Conservation (phyloP, 2,113 vertebrate genomes). For the Ginglymostoma cirratum region DNA sequence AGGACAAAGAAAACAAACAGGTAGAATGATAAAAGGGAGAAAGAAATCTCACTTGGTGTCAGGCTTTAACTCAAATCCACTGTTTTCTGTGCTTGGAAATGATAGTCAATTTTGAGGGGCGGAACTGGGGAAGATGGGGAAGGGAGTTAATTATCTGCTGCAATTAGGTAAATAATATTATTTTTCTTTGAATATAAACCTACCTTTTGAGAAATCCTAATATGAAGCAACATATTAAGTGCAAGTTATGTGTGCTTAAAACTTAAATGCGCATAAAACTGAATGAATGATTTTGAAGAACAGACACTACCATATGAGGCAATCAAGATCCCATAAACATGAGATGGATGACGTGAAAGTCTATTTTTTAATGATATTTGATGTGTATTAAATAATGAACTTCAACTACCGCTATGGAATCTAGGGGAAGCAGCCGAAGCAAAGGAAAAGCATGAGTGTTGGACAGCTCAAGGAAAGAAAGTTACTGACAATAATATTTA, state of each 20-base stretch:
- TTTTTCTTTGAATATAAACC: neutral
- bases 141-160: neutral
- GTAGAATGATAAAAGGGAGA: neutral
- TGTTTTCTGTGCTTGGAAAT: neutral
- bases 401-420: neutral
- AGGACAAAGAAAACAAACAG: neutral
- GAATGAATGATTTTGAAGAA: neutral
- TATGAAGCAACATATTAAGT: neutral
- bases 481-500: neutral
- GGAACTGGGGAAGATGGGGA: no score
- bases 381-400: neutral
- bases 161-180: neutral
- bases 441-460: neutral
- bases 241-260: neutral
- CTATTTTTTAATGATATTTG: neutral
- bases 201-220: neutral
- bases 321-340: neutral
- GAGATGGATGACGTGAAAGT: neutral
- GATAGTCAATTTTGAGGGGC: neutral
- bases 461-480: neutral
- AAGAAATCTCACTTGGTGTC: neutral
- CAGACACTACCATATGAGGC: neutral
- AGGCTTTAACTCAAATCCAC: neutral
- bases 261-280: neutral
- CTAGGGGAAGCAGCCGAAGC: neutral